Percentiles rank a stretch among this genome's conserved stretches.
phyloP scores from a whole-genome alignment of 2,888 invertebrate species.

The Brenthis hecate region DNA sequence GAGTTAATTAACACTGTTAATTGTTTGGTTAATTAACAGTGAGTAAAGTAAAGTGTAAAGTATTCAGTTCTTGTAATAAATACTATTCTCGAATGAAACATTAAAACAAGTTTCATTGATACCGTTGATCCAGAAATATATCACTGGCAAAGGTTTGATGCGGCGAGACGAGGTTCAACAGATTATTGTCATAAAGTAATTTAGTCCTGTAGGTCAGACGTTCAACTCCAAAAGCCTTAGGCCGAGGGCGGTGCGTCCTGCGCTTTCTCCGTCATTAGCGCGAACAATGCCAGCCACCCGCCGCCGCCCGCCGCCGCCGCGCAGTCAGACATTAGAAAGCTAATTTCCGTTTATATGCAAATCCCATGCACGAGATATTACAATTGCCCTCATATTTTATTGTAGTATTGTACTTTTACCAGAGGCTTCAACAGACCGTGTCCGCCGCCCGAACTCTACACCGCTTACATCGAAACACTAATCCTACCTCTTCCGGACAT shows the following conservation, averaged over 20 bases:
- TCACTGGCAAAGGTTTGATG: not conserved
- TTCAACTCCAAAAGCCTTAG: not conserved
- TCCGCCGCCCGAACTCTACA: slow-evolving; percentile 8
- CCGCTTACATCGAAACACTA: slow-evolving; percentile 2
- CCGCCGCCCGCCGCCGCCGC: slow-evolving; percentile 38
- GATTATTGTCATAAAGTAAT: slow-evolving; percentile 4
- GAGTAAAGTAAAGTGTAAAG: too few species aligned
- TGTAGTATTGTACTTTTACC: slow-evolving; percentile 26
- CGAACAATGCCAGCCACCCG: slow-evolving; percentile 47
- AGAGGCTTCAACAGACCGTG: slow-evolving; percentile 14
- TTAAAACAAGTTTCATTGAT: too few species aligned
- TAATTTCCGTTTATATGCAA: slow-evolving; percentile 67
- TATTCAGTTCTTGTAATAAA: too few species aligned
- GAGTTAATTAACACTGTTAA: too few species aligned
- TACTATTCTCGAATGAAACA: too few species aligned
- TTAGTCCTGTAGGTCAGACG: slow-evolving; percentile 9
- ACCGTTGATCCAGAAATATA: not conserved
- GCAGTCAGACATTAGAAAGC: slow-evolving; percentile 65
- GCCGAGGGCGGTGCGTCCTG: slow-evolving; percentile 46
- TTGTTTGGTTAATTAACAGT: too few species aligned
- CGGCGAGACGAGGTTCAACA: not conserved
- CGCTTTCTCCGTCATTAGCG: slow-evolving; percentile 68
- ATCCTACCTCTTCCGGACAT: slow-evolving; percentile 24
- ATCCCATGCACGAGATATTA: slow-evolving; percentile 46
- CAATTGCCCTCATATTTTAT: slow-evolving; percentile 26